These are phyloP conservation scores for Papilio helenus DNA, from an alignment of 1,140 invertebrate genomes.

Conservation along the genomic window DNA sequence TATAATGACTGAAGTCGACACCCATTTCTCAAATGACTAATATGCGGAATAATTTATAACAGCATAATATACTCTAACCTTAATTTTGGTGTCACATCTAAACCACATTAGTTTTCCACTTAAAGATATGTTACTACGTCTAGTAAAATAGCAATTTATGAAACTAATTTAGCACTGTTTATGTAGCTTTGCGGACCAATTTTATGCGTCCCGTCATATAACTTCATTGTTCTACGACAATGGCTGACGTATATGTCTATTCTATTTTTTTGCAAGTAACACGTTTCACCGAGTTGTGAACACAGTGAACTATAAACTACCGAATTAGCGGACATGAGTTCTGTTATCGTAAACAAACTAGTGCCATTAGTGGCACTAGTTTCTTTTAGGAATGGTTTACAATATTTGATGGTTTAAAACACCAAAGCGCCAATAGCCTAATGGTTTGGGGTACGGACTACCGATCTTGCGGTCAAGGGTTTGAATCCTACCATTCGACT, in stretches of 20 bases:
- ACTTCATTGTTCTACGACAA: background rate
- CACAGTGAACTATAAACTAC: background rate
- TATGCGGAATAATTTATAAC: too few relatives aligned
- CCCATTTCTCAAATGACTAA: too few relatives aligned
- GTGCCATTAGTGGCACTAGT: too few relatives aligned
- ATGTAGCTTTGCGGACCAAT: background rate
- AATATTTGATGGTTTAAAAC: too few relatives aligned
- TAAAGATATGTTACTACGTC: background rate
- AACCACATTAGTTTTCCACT: background rate
- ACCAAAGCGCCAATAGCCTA: too few relatives aligned
- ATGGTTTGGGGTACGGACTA: too few relatives aligned
- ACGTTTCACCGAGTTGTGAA: background rate
- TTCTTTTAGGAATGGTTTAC: too few relatives aligned
- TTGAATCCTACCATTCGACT: too few relatives aligned
- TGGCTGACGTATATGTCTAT: background rate
- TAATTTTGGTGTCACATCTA: background rate
- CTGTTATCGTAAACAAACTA: too few relatives aligned
- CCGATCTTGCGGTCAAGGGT: too few relatives aligned
- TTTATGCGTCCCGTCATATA: background rate
- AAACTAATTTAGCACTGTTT: slow-evolving; percentile 20
- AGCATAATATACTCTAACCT: background rate
- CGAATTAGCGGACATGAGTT: too few relatives aligned
- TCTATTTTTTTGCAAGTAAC: background rate
- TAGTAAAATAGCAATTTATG: slow-evolving; percentile 16
- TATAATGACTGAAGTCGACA: too few relatives aligned